Base-by-base conservation (phyloP, 2,797 vertebrate genomes). In the Myotis findleyi region DNA sequence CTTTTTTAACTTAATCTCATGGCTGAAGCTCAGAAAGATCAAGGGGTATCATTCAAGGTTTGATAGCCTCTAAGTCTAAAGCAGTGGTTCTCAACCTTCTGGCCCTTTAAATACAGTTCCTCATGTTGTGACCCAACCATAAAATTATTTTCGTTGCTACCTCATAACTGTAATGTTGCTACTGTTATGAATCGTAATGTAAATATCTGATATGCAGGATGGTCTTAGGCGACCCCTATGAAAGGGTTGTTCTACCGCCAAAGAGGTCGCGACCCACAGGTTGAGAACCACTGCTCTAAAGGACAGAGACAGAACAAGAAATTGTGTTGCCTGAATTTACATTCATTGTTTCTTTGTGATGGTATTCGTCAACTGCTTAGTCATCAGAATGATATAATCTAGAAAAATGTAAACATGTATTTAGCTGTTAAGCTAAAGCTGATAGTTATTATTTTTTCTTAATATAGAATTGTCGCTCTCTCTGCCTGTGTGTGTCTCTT, bases 1-100 rank as follows among this genome's bases (percentile, higher is more conserved):
- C 38, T 47, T 80, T 94, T 88, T 21, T 82, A 86, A 79, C 62
- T 93, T 88, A 82, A 64, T 82, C 13, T 68, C 21, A 13, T 25
- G 5, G 21, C 21, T 72, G 4, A 93, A 80, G 3, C 4, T 75
- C 30, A 76, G 20, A 30, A 9, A 21, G 10, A 1, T 36, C 3
- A 66, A 92, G 20, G 16, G 7, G 0, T 62, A 62, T 87, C 83
- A 3, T 36, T 76, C 33, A 64, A 79, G 23, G 12, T 41, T 76
- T 86, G 3, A 53, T 33, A 79, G 20, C 16, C 57, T 66, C 3
- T 53, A 33, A 33, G 33, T 33, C 49, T 36, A 38, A 92, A 30
- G 5, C 44, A 44, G 44, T 44, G 44, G 44, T 44, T 44, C 44
- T 44, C 44, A 44, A 44, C 44, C 44, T 44, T 44, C 44, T 44